Conservation (phyloP, 2,797 vertebrate species). For the Zalophus californianus region DNA sequence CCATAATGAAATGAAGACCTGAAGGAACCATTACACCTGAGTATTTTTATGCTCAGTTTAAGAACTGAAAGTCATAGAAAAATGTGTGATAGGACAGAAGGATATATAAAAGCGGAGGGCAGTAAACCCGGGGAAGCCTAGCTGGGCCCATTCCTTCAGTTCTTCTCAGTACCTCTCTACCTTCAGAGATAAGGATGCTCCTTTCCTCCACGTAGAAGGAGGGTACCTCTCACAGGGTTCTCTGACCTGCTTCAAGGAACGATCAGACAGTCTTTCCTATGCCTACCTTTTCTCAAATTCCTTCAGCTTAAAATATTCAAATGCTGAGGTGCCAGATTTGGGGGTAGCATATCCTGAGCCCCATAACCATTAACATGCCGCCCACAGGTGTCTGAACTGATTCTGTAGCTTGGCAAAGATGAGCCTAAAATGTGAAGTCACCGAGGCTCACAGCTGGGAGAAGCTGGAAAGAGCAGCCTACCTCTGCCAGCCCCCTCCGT, state of each 20-base stretch:
- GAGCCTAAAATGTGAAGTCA: background rate
- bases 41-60: background rate
- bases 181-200: background rate
- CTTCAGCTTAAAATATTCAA: background rate
- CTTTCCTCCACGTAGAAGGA: background rate
- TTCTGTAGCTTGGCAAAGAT: background rate
- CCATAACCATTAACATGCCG: background rate
- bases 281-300: background rate
- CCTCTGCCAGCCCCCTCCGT: background rate
- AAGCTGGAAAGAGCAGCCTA: background rate
- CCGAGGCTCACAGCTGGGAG: background rate
- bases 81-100: background rate
- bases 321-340: background rate
- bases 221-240: background rate
- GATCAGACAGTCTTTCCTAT: background rate
- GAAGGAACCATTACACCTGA: background rate
- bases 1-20: background rate
- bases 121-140: background rate
- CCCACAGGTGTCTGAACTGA: background rate
- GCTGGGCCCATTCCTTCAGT: background rate
- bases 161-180: background rate
- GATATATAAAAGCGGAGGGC: background rate
- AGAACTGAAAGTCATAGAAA: background rate
- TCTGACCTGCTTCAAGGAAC: background rate
- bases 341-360: background rate